Evolutionary conservation across 2,888 invertebrate genomes (phyloP).

Genomic region (Rhagonycha fulva): DNA sequence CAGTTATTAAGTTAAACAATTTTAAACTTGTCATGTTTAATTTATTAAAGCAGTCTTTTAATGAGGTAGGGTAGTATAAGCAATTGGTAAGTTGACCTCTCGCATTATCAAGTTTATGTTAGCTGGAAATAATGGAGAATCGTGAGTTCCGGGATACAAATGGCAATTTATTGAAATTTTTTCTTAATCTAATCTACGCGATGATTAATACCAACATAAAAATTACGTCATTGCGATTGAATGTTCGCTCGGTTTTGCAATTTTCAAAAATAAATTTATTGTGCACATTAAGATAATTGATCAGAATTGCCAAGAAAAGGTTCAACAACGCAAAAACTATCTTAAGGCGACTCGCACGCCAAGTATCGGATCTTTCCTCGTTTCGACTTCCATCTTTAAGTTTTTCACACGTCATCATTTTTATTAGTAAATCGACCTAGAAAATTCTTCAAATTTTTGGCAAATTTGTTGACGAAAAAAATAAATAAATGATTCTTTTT

Average conservation of each 20-base stretch:
- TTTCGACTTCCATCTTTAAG: too few relatives aligned
- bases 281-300: not conserved
- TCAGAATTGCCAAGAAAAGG: not conserved
- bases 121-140: slow-evolving; percentile 29
- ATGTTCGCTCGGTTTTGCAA: not conserved
- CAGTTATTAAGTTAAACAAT: not conserved
- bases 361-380: not conserved
- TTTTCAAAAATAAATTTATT: not conserved
- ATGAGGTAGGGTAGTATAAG: slow-evolving; percentile 4
- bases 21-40: not conserved
- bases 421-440: not conserved
- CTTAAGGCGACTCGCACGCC: not conserved
- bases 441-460: not conserved
- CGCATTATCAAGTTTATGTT: slow-evolving; percentile 31
- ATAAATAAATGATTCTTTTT: not conserved
- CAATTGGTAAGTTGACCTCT: slow-evolving; percentile 28
- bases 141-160: slow-evolving; percentile 36
- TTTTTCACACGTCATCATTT: not conserved
- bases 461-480: not conserved
- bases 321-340: not conserved
- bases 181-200: not conserved
- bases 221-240: not conserved
- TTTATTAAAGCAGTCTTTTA: not conserved
- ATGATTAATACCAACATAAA: not conserved
- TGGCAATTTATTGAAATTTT: slow-evolving; percentile 18